Base-by-base conservation (phyloP, 2,797 vertebrate genomes). In the Lerista edwardsae region DNA sequence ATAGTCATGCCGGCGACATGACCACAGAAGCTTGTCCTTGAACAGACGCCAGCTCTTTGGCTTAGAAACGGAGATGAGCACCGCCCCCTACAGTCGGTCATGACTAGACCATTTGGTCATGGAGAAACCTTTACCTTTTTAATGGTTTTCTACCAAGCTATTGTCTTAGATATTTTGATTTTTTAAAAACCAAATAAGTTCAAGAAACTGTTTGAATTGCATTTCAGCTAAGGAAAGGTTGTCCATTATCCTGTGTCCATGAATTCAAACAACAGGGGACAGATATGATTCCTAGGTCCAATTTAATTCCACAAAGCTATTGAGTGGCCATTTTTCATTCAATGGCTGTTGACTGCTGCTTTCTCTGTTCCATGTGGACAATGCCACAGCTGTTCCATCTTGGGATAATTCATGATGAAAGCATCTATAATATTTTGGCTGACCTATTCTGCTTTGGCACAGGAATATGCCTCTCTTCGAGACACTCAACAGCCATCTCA, bases 351-450 rank as follows among this genome's bases (percentile, higher is more conserved):
- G 62, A 69, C 80, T 84, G 64, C 61, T 27, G 6, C 21, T 80
- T 85, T 88, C 3, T n/a, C 27, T 80, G 2, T 71, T 75, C n/a
- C 77, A 69, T 3, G 0, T 6, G 41, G 87, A 76, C 75, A 19
- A 81, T 61, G n/a, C 25, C 67, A 51, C 10, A 2, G 3, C 75
- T 82, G 34, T 61, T 81, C 34, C 64, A 31, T 47, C 59, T 29
- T 10, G 86, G 57, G 57, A 75, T 76, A 80, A 31, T 74, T 86
- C 88, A 39, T 84, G 90, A 0, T 31, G 41, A 90, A 83, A 47
- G 2, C 29, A 68, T 88, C 90, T 87, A 80, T 74, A 86, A 78
- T 69, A 55, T 78, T 91, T 83, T 79, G 76, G 72, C 74, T 87
- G 68, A 86, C 36, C 31, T 90, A 44, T 88, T 90, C 65, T 84